Base-by-base conservation (phyloP, 2,797 vertebrate genomes). In the Limnodromus scolopaceus region DNA sequence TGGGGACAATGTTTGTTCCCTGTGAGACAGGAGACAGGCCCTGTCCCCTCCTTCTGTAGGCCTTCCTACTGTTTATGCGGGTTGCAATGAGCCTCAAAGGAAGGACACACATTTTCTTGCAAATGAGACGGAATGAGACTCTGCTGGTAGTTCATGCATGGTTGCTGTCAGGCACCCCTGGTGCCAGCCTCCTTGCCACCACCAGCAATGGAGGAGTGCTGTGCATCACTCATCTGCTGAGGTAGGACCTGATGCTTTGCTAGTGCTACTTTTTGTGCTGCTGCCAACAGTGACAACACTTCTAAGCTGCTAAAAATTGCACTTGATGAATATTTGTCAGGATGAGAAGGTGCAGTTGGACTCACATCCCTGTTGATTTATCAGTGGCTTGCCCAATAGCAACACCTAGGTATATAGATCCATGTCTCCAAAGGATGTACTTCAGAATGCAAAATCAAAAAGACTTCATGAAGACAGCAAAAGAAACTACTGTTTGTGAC, bases 61-160 rank as follows among this genome's bases (percentile, higher is more conserved):
- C 10, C 28, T 75, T 75, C 20, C 3, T 61, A 8, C 10, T 84
- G 11, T 68, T 79, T 27, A 28, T 45, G 27, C 6, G 38, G 32
- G 4, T 54, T 76, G 10, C n/a, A 49, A 75, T 46, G 17, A 85
- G 14, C 15, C 16, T 83, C 0, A 1, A 34, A 71, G 48, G 51
- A 64, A 34, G 3, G 28, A n/a, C 6, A 28, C 1, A 22, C 1
- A 7, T 65, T 70, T 53, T 82, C 16, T 36, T 66, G 70, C 51
- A 70, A 79, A 54, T 25, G 8, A 58, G 28, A 63, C 28, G 5
- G 2, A 2, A 1, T 68, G 17, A 60, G 30, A 39, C 5, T 38
- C 48, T 61, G 9, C 14, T 45, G 7, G 22, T 41, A n/a, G 22
- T 24, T 39, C 10, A 22, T 4, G 28, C 0, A 0, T 36, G 13